phyloP scores from a whole-genome alignment of 2,888 invertebrate species.

The Ennomos fuscantarius region DNA sequence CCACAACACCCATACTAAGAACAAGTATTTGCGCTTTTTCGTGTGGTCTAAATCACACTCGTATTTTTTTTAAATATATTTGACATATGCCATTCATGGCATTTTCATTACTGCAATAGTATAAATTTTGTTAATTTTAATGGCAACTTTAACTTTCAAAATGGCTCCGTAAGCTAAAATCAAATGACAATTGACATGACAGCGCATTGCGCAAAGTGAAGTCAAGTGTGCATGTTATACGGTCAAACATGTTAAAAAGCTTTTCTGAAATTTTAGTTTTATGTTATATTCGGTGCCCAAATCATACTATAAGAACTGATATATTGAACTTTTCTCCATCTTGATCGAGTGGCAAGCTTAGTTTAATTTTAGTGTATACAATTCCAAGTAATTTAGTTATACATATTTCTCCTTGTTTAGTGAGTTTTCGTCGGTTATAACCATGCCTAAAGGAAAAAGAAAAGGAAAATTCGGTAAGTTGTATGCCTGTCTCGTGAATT shows the following conservation, averaged over 20 bases:
- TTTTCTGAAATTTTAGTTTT: conserved; percentile 88
- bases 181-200: conserved; percentile 44
- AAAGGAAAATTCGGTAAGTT: conserved; percentile 90
- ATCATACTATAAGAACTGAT: conserved; percentile 89
- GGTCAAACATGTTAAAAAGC: conserved; percentile 90
- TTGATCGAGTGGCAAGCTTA: conserved; percentile 87
- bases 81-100: too few species aligned
- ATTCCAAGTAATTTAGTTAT: conserved; percentile 73
- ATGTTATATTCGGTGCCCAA: conserved; percentile 89
- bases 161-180: conserved; percentile 61
- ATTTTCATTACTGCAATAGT: too few species aligned
- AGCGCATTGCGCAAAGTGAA: conserved; percentile 78
- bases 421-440: conserved; percentile 67
- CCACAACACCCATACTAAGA: too few species aligned
- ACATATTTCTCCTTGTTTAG: conserved; percentile 56
- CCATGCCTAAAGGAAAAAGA: conserved; percentile 92
- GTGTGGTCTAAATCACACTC: too few species aligned
- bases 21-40: too few species aligned
- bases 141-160: conserved; percentile 57
- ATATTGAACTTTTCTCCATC: conserved; percentile 91
- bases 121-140: conserved; percentile 16
- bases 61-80: too few species aligned
- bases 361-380: conserved; percentile 81
- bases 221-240: conserved; percentile 81
- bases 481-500: conserved; percentile 18